Evolutionary conservation across 2,888 invertebrate species (phyloP), one percentile per base, ranked within the genome.

Genomic region (Brachycybe producta): DNA sequence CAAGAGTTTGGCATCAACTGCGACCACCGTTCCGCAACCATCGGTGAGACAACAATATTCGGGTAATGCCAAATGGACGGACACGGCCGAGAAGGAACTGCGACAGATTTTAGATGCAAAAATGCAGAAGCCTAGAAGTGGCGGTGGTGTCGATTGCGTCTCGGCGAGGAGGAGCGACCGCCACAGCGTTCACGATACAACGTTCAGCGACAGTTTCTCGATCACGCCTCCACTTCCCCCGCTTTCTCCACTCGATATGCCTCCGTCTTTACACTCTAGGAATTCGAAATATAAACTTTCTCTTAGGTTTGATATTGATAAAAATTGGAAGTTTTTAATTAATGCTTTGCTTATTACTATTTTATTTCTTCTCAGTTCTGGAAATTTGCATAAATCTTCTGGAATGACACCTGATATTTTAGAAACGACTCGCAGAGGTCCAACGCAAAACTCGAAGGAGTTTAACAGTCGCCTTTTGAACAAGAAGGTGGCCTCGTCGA

Each of bases 221-320:
- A 49, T 56, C 13, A 57, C 56, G 2, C 58, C 58, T n/a, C 57
- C 58, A 39, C 51, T 57, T 24, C 57, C 57, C 24, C 56, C 57
- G 36, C 34, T 57, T 34, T 57, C 58, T 5, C 58, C 57, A n/a
- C 52, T 49, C 8, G 51, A 53, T 15, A 54, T 54, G 30, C 53
- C 54, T 23, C 50, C 49, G 35, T 24, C 32, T 3, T n/a, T n/a
- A n/a, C n/a, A n/a, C n/a, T 54, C 55, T 27, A 51, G 47, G 17
- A 51, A 51, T 34, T 48, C 57, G 24, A 57, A 57, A 36, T 57
- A 57, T 38, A 55, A 57, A 23, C 39, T 56, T 19, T 57, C 57
- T n/a, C 27, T 53, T 7, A 57, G 57, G 57, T 57, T 8, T 8
- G 8, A 11, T 32, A 11, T 8, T 32, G 32, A 32, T 32, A 13